Evolutionary conservation across 1,140 invertebrate species (phyloP).

Genomic region (Arctopsyche grandis): DNA sequence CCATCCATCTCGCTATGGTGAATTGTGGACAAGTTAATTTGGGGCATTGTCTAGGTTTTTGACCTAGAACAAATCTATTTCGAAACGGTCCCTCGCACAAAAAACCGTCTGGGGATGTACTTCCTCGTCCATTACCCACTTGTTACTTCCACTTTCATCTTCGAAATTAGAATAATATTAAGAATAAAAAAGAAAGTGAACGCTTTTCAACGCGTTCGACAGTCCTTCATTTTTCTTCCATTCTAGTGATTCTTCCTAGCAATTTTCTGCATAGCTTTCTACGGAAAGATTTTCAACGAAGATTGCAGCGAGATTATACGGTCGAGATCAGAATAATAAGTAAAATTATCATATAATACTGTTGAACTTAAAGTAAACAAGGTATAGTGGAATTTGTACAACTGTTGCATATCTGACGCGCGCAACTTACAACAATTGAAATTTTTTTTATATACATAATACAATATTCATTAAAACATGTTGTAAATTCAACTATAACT

Average conservation of each 20-base stretch:
- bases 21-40: conserved; percentile 25
- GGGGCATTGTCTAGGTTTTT: conserved; percentile 48
- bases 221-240: not conserved
- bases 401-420: too few relatives aligned
- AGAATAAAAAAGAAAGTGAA: not conserved
- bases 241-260: not conserved
- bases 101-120: conserved; percentile 54
- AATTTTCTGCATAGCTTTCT: not conserved
- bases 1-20: not conserved
- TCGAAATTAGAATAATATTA: not conserved
- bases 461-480: too few relatives aligned
- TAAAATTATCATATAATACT: conserved; percentile 11
- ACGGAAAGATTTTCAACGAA: not conserved
- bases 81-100: conserved; percentile 40
- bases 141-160: conserved; percentile 16
- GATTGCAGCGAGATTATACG: not conserved
- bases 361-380: not conserved
- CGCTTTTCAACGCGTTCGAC: not conserved
- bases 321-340: conserved; percentile 12
- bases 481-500: too few relatives aligned
- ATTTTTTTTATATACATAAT: too few relatives aligned
- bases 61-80: conserved; percentile 54
- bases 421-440: too few relatives aligned
- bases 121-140: conserved; percentile 29
- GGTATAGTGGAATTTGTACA: too few relatives aligned